Evolutionary conservation across 2,797 vertebrate genomes (phyloP).

Genomic region (Allobates femoralis): DNA sequence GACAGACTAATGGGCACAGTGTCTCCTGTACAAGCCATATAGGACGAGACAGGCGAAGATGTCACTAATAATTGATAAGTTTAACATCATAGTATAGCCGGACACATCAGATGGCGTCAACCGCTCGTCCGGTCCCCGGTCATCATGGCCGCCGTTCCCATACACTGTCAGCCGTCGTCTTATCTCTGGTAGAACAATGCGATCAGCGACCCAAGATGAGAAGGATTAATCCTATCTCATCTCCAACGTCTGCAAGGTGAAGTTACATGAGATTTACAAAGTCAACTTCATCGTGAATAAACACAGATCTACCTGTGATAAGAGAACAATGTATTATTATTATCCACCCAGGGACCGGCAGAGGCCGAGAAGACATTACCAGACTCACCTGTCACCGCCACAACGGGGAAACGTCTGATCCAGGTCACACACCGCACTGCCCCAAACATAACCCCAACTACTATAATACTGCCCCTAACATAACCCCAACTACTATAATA

Average conservation of each 20-base stretch:
- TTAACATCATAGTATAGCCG: not conserved
- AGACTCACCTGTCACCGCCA: conserved; percentile 57
- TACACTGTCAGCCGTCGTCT: too few relatives aligned
- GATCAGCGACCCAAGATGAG: conserved; percentile 4
- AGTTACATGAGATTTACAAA: conserved; percentile 49
- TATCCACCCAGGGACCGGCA: conserved; percentile 15
- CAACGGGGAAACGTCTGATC: conserved; percentile 42
- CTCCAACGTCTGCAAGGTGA: conserved; percentile 49
- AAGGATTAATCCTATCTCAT: not conserved
- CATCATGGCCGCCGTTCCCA: too few relatives aligned
- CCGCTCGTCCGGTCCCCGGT: too few relatives aligned
- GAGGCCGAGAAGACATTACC: too few relatives aligned
- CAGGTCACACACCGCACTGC: conserved; percentile 55
- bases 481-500: too few relatives aligned
- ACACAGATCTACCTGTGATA: conserved; percentile 55
- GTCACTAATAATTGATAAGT: not conserved
- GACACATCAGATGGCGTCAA: too few relatives aligned
- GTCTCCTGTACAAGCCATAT: not conserved
- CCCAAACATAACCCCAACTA: too few relatives aligned
- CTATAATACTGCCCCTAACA: too few relatives aligned
- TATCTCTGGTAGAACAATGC: too few relatives aligned
- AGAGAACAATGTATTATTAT: conserved; percentile 31
- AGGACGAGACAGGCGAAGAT: not conserved
- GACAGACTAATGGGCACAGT: not conserved
- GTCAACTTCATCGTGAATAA: conserved; percentile 59